Evolutionary conservation across 1,140 invertebrate species (phyloP).

Genomic region (Drosophila nannoptera): DNA sequence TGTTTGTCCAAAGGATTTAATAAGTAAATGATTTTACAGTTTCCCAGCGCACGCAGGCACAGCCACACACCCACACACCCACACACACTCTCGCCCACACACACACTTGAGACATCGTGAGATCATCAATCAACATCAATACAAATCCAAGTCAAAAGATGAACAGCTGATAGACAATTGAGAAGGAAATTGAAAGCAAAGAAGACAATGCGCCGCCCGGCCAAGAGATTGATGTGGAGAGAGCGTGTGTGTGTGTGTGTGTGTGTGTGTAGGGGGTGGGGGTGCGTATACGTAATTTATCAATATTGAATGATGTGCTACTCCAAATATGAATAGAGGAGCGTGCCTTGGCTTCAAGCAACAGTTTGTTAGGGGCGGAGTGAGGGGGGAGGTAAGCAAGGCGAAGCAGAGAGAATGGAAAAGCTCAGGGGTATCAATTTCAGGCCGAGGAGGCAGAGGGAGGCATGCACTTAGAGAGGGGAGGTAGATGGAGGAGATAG

Average conservation of each 20-base stretch:
- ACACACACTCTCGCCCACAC: not conserved
- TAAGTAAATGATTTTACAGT: constrained; percentile 73
- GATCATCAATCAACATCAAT: constrained; percentile 56
- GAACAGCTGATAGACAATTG: constrained; percentile 42
- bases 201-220: not conserved
- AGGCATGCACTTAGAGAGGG: no score
- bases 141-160: constrained; percentile 46
- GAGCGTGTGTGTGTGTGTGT: not conserved
- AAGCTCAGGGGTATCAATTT: not conserved
- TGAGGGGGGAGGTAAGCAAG: not conserved
- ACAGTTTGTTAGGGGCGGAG: not conserved
- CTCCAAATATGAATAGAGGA: constrained; percentile 1
- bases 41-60: constrained; percentile 25
- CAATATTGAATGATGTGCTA: constrained; percentile 25
- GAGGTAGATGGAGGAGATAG: no score
- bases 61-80: not conserved
- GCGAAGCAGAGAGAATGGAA: not conserved
- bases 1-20: constrained; percentile 74
- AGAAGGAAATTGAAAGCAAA: constrained; percentile 37
- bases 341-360: not conserved
- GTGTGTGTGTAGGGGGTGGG: not conserved
- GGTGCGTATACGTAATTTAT: constrained; percentile 29
- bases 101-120: constrained; percentile 4
- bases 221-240: not conserved
- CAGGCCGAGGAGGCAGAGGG: no score